Conservation (phyloP, 2,797 vertebrate species). For the Pitangus sulphuratus region DNA sequence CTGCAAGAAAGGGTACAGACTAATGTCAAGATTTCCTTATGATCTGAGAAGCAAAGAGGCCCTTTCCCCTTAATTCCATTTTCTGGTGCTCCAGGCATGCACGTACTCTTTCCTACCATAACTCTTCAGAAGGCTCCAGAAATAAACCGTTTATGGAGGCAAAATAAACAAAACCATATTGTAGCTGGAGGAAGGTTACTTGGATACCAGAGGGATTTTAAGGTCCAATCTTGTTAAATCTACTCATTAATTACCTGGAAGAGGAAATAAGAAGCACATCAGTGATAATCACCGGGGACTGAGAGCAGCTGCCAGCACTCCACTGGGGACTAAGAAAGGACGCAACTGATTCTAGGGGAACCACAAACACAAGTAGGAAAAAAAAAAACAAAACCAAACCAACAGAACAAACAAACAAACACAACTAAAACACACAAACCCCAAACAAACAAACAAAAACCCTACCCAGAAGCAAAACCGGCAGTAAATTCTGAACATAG, state of each 20-base stretch:
- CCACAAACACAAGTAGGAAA: background rate
- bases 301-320: conserved; percentile 6
- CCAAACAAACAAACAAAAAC: background rate
- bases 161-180: conserved; percentile 28
- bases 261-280: conserved; percentile 15
- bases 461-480: background rate
- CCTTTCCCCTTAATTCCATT: background rate
- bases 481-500: background rate
- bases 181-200: conserved; percentile 2
- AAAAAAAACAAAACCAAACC: background rate
- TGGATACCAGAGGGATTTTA: conserved; percentile 34
- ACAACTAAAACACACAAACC: background rate
- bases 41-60: background rate
- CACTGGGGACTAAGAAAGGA: background rate
- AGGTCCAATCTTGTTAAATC: conserved; percentile 36
- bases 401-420: too few species aligned
- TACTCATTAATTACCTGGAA: conserved; percentile 66
- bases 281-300: background rate
- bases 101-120: background rate
- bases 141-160: background rate
- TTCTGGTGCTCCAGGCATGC: background rate
- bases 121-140: background rate
- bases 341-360: background rate
- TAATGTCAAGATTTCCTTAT: background rate
- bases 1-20: background rate